phyloP scores from a whole-genome alignment of 2,113 vertebrate species.

The Peromyscus californicus region DNA sequence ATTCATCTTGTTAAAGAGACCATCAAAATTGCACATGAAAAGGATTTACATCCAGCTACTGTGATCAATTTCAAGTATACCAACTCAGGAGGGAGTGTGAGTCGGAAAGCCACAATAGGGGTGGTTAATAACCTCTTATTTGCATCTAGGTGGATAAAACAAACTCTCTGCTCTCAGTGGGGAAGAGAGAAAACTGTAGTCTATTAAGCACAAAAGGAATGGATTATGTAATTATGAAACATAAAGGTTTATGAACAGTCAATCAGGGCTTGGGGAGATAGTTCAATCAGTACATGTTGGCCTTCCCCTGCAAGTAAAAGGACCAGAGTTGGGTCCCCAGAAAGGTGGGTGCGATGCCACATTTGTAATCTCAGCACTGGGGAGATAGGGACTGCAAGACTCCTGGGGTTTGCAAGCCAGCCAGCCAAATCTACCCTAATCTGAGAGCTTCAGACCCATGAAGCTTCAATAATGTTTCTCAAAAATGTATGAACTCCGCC shows the following conservation, averaged over 20 bases:
- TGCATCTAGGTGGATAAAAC: background rate
- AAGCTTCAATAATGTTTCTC: background rate
- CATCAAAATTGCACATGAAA: background rate
- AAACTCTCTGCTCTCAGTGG: background rate
- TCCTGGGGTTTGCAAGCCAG: background rate
- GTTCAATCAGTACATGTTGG: background rate
- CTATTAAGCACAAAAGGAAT: background rate
- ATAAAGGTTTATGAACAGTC: background rate
- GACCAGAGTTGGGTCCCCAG: background rate
- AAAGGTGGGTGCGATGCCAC: too few relatives aligned
- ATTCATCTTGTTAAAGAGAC: background rate
- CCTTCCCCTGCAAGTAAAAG: background rate
- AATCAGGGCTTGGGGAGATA: background rate
- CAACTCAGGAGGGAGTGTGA: background rate
- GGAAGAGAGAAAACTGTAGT: background rate
- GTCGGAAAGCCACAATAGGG: background rate
- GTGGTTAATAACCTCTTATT: background rate
- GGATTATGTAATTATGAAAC: background rate
- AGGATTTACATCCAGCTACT: background rate
- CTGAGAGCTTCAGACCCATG: background rate
- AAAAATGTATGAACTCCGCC: background rate
- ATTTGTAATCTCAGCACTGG: background rate
- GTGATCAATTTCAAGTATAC: background rate
- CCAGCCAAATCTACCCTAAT: background rate
- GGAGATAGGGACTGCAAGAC: background rate